Base-by-base conservation (phyloP, 64 coral and sea anemone genomes). In the Pocillopora verrucosa region DNA sequence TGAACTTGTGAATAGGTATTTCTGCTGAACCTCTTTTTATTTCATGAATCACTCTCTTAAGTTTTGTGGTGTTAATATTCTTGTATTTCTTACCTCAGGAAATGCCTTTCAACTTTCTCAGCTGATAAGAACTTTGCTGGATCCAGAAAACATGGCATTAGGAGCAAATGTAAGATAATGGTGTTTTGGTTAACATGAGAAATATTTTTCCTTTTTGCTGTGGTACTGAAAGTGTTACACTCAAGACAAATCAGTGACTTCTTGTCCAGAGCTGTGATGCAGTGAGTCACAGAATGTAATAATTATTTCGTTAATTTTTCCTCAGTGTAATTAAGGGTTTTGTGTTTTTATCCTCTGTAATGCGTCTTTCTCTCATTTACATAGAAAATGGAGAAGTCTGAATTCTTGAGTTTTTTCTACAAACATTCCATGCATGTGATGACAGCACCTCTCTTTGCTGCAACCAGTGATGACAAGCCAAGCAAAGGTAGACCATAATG, bases 361-460 rank as follows among this genome's bases (percentile, higher is more conserved):
- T 24, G 14, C 9, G 17, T 76, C 24, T 62, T 13, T 79, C 13
- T 83, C 72, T 51, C 41, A 51, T 78, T 70, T 64, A 10, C 16
- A 60, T 70, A 98, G 97, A 99, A 99, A 93, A 99, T 93, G 97
- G 97, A 99, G 81, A 99, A 99, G 88, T 90, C 97, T 11, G 97
- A 99, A 77, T 99, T 99, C 69, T 87, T 99, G 58, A 99, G 97
- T 91, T 99, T 95, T 82, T 99, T 99, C 84, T 99, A 99, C 88
- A 99, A 99, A 57, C 93, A 99, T 79, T 99, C 92, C n/a, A 95
- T 99, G 97, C 97, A 99, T 85, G 93, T 99, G 61, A 65, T 99
- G 85, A 95, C 94, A 34, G 97, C 97, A 20, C 97, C 97, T 26
- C 77, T 99, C 26, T 91, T 99, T 87, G 97, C 97, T 22, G 91